These are phyloP conservation scores for Actias luna DNA, from an alignment of 2,888 invertebrate genomes.

Conservation along the genomic window DNA sequence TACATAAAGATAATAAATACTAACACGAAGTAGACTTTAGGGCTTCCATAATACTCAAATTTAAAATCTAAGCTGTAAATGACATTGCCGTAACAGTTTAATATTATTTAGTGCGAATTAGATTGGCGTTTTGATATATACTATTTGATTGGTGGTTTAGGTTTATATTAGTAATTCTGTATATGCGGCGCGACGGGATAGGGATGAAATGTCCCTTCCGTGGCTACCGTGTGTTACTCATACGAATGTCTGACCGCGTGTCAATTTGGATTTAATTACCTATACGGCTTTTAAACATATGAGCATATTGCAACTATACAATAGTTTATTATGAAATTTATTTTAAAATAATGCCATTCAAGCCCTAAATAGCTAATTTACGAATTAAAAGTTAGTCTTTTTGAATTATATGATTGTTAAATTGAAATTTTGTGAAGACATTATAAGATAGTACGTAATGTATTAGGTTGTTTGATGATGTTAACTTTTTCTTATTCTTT, in stretches of 20 bases:
- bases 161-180: conserved; percentile 1
- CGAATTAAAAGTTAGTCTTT: too few relatives aligned
- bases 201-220: background rate
- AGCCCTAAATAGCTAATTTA: too few relatives aligned
- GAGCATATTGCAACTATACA: background rate
- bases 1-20: background rate
- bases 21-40: background rate
- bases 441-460: too few relatives aligned
- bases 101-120: conserved; percentile 1
- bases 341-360: too few relatives aligned
- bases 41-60: background rate
- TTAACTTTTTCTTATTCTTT: too few relatives aligned
- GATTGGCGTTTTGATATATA: conserved; percentile 1
- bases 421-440: too few relatives aligned
- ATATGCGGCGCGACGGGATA: background rate
- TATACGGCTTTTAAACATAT: background rate
- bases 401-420: too few relatives aligned
- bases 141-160: background rate
- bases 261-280: conserved; percentile 9
- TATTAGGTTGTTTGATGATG: too few relatives aligned
- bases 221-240: background rate
- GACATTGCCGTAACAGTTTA: conserved; percentile 6
- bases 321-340: background rate
- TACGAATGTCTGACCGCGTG: background rate
- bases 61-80: conserved; percentile 1